phyloP scores from a whole-genome alignment of 1,140 invertebrate species.

The Coptotermes formosanus region DNA sequence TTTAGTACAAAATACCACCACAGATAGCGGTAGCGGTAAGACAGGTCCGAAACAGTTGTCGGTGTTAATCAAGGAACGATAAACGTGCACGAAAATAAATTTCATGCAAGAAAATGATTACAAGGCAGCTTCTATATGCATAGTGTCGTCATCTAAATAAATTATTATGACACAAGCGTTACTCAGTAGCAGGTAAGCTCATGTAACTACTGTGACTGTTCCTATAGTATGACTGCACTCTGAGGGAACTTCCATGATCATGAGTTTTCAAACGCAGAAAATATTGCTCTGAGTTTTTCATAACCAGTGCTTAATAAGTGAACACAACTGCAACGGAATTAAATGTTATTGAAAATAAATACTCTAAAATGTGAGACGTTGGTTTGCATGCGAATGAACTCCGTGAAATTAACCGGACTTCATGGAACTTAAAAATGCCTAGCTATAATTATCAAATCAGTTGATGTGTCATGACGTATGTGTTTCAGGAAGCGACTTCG shows the following conservation, averaged over 20 bases:
- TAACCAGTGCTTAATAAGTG: too few relatives aligned
- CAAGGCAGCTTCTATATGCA: background rate
- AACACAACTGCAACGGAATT: too few relatives aligned
- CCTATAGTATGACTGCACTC: background rate
- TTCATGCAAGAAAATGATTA: background rate
- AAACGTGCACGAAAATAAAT: background rate
- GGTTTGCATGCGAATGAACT: too few relatives aligned
- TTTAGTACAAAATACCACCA: background rate
- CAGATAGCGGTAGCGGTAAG: background rate
- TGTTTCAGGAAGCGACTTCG: constrained; percentile 60
- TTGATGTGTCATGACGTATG: background rate
- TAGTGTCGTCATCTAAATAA: background rate
- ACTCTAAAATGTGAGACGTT: too few relatives aligned
- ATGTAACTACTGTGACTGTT: background rate
- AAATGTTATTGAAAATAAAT: too few relatives aligned
- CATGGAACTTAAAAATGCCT: too few relatives aligned
- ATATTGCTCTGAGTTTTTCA: background rate
- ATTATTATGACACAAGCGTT: background rate
- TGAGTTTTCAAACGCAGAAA: background rate
- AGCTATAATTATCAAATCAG: too few relatives aligned
- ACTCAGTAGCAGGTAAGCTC: background rate
- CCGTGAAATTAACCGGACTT: too few relatives aligned
- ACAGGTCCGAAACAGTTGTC: background rate
- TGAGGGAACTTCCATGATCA: too few relatives aligned
- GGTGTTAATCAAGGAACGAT: too few relatives aligned